These are phyloP conservation scores for Todiramphus saurophagus DNA, from an alignment of 2,113 vertebrate species.

Conservation along the genomic window DNA sequence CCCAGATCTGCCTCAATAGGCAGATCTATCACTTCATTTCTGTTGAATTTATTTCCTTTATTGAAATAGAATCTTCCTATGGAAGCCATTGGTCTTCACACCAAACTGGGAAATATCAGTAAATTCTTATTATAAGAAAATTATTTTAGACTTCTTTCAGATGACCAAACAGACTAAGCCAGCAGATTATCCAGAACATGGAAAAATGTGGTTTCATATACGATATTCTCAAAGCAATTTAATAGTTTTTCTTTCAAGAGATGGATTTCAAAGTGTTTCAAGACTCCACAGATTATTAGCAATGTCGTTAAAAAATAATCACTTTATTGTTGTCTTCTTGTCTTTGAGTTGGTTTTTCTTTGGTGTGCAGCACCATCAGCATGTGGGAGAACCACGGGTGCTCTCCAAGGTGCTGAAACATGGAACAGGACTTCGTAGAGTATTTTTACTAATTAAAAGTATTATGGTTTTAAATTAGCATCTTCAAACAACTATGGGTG, in stretches of 20 bases:
- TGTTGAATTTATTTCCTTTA: not conserved
- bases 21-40: not conserved
- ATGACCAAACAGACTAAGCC: not conserved
- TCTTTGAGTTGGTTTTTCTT: not conserved
- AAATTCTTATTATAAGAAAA: not conserved
- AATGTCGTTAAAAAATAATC: not conserved
- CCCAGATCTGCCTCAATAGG: not conserved
- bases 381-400: not conserved
- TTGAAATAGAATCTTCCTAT: not conserved
- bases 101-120: not conserved
- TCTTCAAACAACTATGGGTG: slow-evolving; percentile 14
- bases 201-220: not conserved
- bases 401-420: slow-evolving; percentile 80
- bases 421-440: not conserved
- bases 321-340: not conserved
- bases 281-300: not conserved
- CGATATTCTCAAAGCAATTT: not conserved
- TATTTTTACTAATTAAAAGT: not conserved
- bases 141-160: not conserved
- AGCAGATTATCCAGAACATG: not conserved
- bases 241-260: not conserved
- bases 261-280: not conserved
- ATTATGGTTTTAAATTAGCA: slow-evolving; percentile 23
- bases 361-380: accelerated
- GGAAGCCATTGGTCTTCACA: not conserved